Percentiles rank a stretch among this genome's conserved stretches.
Conservation (phyloP, 2,888 invertebrate species). For the Creontiades dilutus region DNA sequence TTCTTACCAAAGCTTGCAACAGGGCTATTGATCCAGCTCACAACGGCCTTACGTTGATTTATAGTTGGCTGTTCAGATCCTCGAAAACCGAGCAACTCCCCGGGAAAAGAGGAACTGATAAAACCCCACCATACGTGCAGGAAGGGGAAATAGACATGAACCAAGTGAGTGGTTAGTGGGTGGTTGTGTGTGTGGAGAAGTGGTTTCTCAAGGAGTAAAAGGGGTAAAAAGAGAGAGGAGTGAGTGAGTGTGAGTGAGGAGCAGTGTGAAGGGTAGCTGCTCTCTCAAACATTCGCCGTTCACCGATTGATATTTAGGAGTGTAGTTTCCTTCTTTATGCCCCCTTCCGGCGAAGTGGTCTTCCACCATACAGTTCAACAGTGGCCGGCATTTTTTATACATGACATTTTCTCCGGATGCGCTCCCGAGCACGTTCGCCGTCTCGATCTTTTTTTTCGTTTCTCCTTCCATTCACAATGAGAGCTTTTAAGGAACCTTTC, state of each 20-base stretch:
- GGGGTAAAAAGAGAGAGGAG: conserved; percentile 29
- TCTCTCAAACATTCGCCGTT: conserved; percentile 55
- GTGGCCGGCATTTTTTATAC: conserved; percentile 61
- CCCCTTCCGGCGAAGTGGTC: conserved; percentile 53
- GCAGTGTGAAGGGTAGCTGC: conserved; percentile 17
- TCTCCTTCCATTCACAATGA: conserved; percentile 16
- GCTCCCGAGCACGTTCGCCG: conserved; percentile 51
- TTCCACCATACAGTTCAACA: conserved; percentile 56
- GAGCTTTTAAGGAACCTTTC: conserved; percentile 24
- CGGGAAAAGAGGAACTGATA: conserved; percentile 28
- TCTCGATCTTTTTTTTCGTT: conserved; percentile 17
- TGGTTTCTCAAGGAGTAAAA: conserved; percentile 17
- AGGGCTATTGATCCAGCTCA: neutral
- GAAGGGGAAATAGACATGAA: conserved; percentile 24
- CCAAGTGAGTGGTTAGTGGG: conserved; percentile 52
- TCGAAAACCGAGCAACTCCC: neutral
- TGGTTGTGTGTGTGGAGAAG: conserved; percentile 41
- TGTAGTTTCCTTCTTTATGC: conserved; percentile 63
- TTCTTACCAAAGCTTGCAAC: too few species aligned
- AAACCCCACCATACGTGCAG: conserved; percentile 7
- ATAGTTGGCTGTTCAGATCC: neutral
- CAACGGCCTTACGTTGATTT: neutral
- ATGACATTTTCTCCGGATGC: conserved; percentile 44
- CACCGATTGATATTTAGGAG: conserved; percentile 68
- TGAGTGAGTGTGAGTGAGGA: neutral